Conservation (phyloP, 1,140 invertebrate genomes). For the Lysiphlebus fabarum region DNA sequence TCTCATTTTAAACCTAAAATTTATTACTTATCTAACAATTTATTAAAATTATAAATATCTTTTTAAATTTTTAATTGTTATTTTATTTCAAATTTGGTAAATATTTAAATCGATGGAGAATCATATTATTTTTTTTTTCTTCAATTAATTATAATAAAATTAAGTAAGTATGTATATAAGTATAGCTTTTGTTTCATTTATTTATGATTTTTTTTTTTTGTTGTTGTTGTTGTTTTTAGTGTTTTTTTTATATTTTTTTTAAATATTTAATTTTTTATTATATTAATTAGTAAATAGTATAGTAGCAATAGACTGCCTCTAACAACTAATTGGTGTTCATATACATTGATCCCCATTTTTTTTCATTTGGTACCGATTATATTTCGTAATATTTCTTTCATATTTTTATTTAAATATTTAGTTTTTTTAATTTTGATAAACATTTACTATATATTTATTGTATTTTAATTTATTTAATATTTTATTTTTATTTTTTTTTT, state of each 20-base stretch:
- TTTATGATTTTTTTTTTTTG: constrained; percentile 10
- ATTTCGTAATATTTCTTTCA: constrained; percentile 3
- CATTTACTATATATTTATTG: too few relatives aligned
- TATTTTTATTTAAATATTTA: background rate
- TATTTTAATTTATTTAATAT: too few relatives aligned
- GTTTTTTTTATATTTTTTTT: too few relatives aligned
- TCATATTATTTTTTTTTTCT: too few relatives aligned
- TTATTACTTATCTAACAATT: too few relatives aligned
- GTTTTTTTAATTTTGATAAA: too few relatives aligned
- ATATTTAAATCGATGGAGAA: background rate
- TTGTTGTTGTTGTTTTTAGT: constrained; percentile 1
- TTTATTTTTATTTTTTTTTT: too few relatives aligned
- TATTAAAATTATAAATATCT: too few relatives aligned
- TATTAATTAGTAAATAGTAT: constrained; percentile 34
- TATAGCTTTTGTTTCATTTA: too few relatives aligned
- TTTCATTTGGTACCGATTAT: constrained; percentile 44
- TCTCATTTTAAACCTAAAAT: too few relatives aligned
- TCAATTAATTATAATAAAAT: constrained; percentile 7
- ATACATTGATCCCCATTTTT: constrained; percentile 54
- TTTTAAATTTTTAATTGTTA: too few relatives aligned
- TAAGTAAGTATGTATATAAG: background rate
- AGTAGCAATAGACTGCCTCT: constrained; percentile 50
- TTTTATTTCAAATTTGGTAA: too few relatives aligned
- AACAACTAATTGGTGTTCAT: constrained; percentile 57
- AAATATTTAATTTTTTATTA: constrained; percentile 25